Evolutionary conservation across 2,888 invertebrate species (phyloP), one percentile per base, ranked within the genome.

Genomic region (Protula sp.): DNA sequence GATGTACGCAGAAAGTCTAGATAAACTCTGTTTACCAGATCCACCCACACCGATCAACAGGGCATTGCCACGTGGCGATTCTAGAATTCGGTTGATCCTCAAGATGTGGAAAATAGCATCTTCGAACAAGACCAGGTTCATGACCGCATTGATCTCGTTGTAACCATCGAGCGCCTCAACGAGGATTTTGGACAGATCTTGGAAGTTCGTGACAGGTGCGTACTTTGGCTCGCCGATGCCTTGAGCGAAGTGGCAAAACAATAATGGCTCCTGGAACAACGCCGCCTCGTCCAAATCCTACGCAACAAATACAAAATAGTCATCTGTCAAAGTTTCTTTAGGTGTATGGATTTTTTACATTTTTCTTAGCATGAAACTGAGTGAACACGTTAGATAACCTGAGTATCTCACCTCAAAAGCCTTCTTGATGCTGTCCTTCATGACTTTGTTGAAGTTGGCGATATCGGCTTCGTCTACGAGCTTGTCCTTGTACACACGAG

Each of bases 191-290:
- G 88, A 90, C 53, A 97, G 83, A 69, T 87, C 87, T 57, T 85
- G 82, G 91, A 92, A 94, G 50, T 87, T 86, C 60, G 85, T 84
- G 5, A 93, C 87, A 1, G 92, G 88, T 89, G 92, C 90, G 81
- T 95, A 97, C 80, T 94, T 94, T 0, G 94, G 92, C 74, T 95
- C 94, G 26, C 95, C 95, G 67, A 95, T 91, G 58, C 95, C 95
- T 69, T 89, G 88, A 63, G 94, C 92, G 82, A 95, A 97, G 81
- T 97, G 95, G 76, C 94, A 94, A 81, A 88, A 95, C 67, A 97
- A 90, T 73, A 91, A 89, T 0, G 94, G 94, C 67, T 91, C 38
- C 9, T 9, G 9, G 19, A 38, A 38, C 19, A 38, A 14, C 9
- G 38, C 38, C 9, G 38, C 19, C 19, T 38, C 38, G 9, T 38